Conservation (phyloP, 2,113 vertebrate species). For the Piprites chloris region DNA sequence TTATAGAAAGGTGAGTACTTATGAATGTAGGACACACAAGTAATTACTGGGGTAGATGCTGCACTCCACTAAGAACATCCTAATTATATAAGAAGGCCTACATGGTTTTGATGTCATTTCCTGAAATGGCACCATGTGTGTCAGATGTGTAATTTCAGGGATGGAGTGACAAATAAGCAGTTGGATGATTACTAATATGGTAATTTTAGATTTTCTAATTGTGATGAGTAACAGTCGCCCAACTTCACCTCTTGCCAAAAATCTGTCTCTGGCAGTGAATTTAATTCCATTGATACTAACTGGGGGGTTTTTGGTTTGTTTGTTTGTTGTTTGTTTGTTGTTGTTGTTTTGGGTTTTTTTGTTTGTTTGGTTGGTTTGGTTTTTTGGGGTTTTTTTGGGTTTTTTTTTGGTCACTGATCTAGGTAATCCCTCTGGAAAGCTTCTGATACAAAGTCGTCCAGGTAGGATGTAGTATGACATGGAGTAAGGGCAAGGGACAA, state of each 20-base stretch:
- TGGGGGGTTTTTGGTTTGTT: no score
- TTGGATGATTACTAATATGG: constrained; percentile 37
- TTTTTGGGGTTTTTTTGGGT: no score
- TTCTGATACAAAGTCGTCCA: background rate
- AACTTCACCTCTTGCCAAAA: constrained; percentile 45
- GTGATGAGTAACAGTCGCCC: constrained; percentile 35
- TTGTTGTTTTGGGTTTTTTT: no score
- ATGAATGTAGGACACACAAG: background rate
- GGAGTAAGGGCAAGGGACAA: background rate
- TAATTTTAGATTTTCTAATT: constrained; percentile 49
- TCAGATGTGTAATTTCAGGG: background rate
- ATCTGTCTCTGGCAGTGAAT: background rate
- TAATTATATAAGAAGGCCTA: constrained; percentile 16
- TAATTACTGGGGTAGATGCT: background rate
- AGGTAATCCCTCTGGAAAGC: background rate
- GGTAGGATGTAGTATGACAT: background rate
- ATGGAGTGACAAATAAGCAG: constrained; percentile 36
- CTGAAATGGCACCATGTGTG: constrained; percentile 29
- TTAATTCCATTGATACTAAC: background rate
- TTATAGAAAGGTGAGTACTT: background rate
- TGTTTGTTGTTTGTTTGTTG: no score
- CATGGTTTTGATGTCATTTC: constrained; percentile 25
- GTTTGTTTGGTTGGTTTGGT: no score
- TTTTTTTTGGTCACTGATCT: background rate
- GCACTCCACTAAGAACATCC: background rate